A percentile compares a stretch with the other conserved stretches of the same genome.
These are phyloP conservation scores for Graptemys geographica DNA, from an alignment of 2,797 vertebrate genomes.

Conservation along the genomic window DNA sequence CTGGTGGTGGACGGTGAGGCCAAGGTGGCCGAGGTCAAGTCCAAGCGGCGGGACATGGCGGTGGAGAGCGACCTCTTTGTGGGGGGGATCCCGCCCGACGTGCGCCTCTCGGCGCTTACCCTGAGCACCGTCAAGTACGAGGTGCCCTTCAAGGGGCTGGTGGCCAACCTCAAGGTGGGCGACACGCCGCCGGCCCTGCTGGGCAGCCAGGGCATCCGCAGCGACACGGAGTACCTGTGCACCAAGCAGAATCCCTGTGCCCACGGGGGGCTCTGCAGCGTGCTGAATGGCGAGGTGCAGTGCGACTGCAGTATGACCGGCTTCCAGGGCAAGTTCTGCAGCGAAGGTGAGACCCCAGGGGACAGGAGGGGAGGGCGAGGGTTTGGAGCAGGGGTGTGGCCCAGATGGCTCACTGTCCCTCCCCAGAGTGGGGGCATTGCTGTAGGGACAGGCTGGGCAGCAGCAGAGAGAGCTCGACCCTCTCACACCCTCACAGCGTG, in stretches of 20 bases:
- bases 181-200: slow-evolving; percentile 87
- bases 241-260: slow-evolving; percentile 87
- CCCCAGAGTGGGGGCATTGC: too few species aligned
- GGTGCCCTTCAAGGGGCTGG: slow-evolving; percentile 90
- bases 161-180: slow-evolving; percentile 91
- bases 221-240: slow-evolving; percentile 86
- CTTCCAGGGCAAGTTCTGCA: slow-evolving; percentile 91
- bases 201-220: slow-evolving; percentile 91
- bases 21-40: slow-evolving; percentile 88
- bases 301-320: slow-evolving; percentile 91
- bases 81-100: slow-evolving; percentile 93
- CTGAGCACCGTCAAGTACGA: slow-evolving; percentile 96
- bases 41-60: slow-evolving; percentile 92
- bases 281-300: slow-evolving; percentile 85
- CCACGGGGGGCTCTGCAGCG: slow-evolving; percentile 90
- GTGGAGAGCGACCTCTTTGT: slow-evolving; percentile 94
- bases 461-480: too few species aligned
- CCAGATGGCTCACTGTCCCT: too few species aligned
- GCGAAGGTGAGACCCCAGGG: slow-evolving; percentile 88
- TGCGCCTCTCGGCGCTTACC: slow-evolving; percentile 93
- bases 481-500: too few species aligned
- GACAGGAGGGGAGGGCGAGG: neutral
- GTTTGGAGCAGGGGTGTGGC: neutral
- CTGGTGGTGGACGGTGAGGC: slow-evolving; percentile 91
- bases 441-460: too few species aligned